Base-by-base conservation (phyloP, 2,113 vertebrate genomes). In the Tychaedon coryphoeus region DNA sequence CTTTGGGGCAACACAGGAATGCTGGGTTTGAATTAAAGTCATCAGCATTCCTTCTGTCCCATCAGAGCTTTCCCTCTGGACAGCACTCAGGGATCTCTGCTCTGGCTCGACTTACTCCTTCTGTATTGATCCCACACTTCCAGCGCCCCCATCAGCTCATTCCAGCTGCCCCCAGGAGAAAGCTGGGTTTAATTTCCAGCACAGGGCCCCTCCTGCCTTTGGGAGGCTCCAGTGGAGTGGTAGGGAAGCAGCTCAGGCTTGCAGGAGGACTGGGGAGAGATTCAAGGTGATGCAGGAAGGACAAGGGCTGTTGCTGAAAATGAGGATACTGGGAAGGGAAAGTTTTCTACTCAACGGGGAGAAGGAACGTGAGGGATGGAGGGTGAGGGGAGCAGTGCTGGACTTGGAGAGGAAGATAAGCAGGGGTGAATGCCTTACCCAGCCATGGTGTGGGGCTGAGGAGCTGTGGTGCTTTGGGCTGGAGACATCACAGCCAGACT, bases 151-250 rank as follows among this genome's bases (percentile, higher is more conserved):
- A 10, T 12, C 62, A n/a, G 43, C 62, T 78, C 24, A 3, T 61
- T 60, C 51, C 65, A 17, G 60, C 36, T 48, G 51, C 26, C 12
- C 3, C 42, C 69, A 48, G n/a, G 81, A 15, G 53, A 43, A 54
- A 18, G 24, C 10, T 38, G 53, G 64, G 4, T 28, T 28, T 20
- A 0, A 38, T 64, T 53, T 33, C 42, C 47, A 31, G 16, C 4
- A 2, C 11, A 4, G 36, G 23, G 33, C 20, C 20, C 19, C 18
- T 45, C 22, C 31, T 67, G 64, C 62, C 71, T 54, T 57, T 17
- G 45, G 34, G 72, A 80, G 34, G 60, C 50, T 80, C 72, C 0
- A 0, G 0, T 0, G 5, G 12, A 29, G 22, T 2, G 3, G 13
- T 15, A 18, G 42, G 31, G 18, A 50, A 58, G 53, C 0, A 0